Evolutionary conservation across 2,113 vertebrate species (phyloP).

Genomic region (Bufo bufo): DNA sequence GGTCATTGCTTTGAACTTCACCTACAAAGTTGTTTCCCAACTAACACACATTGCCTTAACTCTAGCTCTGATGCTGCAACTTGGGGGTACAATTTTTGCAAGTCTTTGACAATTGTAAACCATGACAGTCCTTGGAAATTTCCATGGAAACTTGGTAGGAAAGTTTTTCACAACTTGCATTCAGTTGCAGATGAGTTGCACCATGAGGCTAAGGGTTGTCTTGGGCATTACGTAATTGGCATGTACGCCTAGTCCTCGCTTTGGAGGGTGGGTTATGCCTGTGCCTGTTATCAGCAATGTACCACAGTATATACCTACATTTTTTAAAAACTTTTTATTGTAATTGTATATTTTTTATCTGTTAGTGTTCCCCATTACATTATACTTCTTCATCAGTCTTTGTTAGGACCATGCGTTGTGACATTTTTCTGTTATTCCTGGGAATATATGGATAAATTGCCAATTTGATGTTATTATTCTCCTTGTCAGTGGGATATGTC

Average conservation of each 20-base stretch:
- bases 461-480: neutral
- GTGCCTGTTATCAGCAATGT: neutral
- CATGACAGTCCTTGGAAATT: too few species aligned
- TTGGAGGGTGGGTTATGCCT: neutral
- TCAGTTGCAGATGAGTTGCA: neutral
- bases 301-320: neutral
- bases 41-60: neutral
- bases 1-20: neutral
- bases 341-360: too few species aligned
- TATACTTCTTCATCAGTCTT: too few species aligned
- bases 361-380: too few species aligned
- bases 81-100: neutral
- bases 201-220: neutral
- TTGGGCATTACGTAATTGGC: neutral
- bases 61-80: neutral
- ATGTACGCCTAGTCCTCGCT: neutral
- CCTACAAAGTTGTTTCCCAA: neutral
- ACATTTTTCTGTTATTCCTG: too few species aligned
- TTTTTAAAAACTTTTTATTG: too few species aligned
- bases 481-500: neutral
- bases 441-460: too few species aligned
- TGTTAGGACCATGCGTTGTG: too few species aligned
- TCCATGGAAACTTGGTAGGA: neutral
- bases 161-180: neutral
- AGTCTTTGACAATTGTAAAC: too few species aligned